Percentiles rank a stretch among this genome's conserved stretches.
Conservation (phyloP, 2,888 invertebrate genomes). For the Drosophila pegasa region DNA sequence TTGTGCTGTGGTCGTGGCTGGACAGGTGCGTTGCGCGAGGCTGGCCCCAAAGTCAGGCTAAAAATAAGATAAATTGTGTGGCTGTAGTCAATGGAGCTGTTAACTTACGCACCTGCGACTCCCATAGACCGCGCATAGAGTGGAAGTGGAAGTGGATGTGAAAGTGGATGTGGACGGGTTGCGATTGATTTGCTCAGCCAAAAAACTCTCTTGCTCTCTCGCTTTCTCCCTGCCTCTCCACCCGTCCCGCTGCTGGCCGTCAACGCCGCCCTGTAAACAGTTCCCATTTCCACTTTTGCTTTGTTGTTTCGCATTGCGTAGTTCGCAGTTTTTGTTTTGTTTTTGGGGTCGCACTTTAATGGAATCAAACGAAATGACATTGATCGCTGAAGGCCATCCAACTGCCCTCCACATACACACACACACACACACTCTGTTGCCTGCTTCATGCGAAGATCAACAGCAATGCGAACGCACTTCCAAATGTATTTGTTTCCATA, state of each 20-base stretch:
- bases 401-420: background rate
- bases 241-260: conserved; percentile 3
- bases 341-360: conserved; percentile 75
- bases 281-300: conserved; percentile 24
- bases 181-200: conserved; percentile 47
- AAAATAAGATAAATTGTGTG: conserved; percentile 80
- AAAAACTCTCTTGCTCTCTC: background rate
- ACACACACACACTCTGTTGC: background rate
- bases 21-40: conserved; percentile 2
- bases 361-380: conserved; percentile 81
- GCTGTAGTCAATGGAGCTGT: conserved; percentile 77
- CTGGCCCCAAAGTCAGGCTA: conserved; percentile 46
- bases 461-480: conserved; percentile 37
- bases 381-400: conserved; percentile 82
- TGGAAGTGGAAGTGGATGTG: background rate
- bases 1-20: background rate
- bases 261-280: background rate
- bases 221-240: background rate
- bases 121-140: conserved; percentile 2
- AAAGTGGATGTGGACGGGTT: conserved; percentile 46
- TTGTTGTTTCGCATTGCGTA: conserved; percentile 24
- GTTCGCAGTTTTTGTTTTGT: conserved; percentile 36
- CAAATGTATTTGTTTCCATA: conserved; percentile 20
- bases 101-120: conserved; percentile 73
- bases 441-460: conserved; percentile 30